Conservation (phyloP, 30 jellyfish, hydroid and myxozoan species). For the Sanderia malayensis region DNA sequence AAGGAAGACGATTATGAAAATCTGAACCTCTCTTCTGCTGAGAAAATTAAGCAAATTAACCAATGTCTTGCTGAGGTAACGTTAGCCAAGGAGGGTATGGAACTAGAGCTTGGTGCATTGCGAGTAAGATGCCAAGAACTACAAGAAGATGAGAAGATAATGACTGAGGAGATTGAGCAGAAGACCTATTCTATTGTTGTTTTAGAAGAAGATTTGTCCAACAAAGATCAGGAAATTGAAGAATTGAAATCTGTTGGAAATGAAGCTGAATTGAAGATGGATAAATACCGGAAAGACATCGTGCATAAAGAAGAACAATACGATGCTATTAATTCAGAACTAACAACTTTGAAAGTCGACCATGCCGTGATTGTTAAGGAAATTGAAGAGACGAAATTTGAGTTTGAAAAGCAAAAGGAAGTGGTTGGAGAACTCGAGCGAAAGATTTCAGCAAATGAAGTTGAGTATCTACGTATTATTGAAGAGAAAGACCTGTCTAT, state of each 20-base stretch:
- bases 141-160: neutral
- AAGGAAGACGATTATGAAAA: neutral
- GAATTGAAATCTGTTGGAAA: neutral
- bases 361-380: neutral
- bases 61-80: neutral
- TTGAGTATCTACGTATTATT: neutral
- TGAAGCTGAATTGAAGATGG: neutral
- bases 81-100: neutral
- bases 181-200: neutral
- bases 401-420: neutral
- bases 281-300: too few relatives aligned
- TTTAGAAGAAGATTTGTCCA: neutral
- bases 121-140: neutral
- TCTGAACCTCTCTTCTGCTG: neutral
- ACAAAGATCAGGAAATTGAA: neutral
- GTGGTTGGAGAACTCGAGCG: neutral
- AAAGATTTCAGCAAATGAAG: neutral
- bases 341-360: neutral
- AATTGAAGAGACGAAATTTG: neutral
- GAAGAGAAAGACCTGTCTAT: neutral
- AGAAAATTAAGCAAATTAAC: neutral
- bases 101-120: neutral
- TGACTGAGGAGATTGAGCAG: neutral
- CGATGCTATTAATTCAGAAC: neutral
- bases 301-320: too few relatives aligned